A percentile compares a stretch with the other conserved stretches of the same genome.
These are phyloP conservation scores for Benitochromis conjunctus DNA, from an alignment of 2,113 vertebrate species.

Conservation along the genomic window DNA sequence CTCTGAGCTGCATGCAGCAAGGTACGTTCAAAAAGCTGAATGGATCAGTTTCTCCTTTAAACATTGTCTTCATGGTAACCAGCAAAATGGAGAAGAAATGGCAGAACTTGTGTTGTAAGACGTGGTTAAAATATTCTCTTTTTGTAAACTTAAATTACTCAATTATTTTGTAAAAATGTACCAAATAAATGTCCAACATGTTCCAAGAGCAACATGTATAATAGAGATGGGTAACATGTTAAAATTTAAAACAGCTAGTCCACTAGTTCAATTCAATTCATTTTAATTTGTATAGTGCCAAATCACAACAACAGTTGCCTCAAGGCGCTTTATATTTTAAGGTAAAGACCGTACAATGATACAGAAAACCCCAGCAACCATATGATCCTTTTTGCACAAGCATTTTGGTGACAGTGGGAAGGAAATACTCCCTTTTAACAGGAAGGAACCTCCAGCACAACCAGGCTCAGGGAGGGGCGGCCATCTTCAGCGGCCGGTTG, in stretches of 20 bases:
- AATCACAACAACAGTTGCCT: neutral
- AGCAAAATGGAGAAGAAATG: neutral
- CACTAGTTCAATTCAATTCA: neutral
- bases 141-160: neutral
- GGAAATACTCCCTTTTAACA: no score
- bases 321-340: neutral
- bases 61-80: neutral
- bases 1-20: slow-evolving; percentile 84
- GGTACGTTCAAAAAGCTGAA: slow-evolving; percentile 67
- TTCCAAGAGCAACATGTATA: no score
- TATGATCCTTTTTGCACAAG: no score
- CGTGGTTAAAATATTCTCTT: neutral
- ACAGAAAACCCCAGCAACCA: neutral
- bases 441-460: no score
- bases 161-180: no score
- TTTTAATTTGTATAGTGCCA: neutral
- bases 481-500: no score
- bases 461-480: no score
- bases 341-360: neutral
- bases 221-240: no score
- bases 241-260: neutral
- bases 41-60: neutral
- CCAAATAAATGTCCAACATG: no score
- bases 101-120: neutral
- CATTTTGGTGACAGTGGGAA: no score